These are phyloP conservation scores for Callipepla squamata DNA, from an alignment of 2,113 vertebrate genomes.

Conservation along the genomic window DNA sequence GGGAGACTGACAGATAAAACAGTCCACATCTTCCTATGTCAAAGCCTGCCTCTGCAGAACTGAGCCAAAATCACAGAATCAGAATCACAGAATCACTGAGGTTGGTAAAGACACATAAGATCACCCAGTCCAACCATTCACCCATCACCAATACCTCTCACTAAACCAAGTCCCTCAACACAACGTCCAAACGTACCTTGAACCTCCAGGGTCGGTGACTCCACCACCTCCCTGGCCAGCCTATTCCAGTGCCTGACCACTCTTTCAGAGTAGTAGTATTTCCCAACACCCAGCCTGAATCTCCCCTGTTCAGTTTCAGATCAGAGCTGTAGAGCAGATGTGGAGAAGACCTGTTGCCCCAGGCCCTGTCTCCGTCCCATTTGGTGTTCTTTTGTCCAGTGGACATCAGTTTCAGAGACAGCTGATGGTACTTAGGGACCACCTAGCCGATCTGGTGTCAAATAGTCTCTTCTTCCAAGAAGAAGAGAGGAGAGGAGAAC, in stretches of 20 bases:
- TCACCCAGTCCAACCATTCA: too few species aligned
- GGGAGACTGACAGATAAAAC: background rate
- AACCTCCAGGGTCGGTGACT: too few species aligned
- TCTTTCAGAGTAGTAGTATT: too few species aligned
- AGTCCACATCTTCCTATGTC: background rate
- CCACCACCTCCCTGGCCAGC: too few species aligned
- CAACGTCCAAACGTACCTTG: too few species aligned
- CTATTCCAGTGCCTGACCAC: too few species aligned
- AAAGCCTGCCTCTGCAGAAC: background rate
- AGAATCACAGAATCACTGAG: too few species aligned
- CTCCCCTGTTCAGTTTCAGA: background rate
- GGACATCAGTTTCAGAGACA: background rate
- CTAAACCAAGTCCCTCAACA: too few species aligned
- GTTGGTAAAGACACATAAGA: too few species aligned
- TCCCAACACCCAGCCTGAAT: too few species aligned
- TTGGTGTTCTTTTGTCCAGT: background rate
- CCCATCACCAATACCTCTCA: too few species aligned
- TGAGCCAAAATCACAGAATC: background rate
- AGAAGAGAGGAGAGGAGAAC: background rate
- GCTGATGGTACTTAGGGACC: background rate
- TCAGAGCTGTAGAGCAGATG: background rate
- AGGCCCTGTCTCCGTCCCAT: background rate
- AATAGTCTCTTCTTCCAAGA: background rate
- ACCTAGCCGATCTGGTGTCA: background rate
- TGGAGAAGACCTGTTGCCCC: background rate